Evolutionary conservation across 2,888 invertebrate species (phyloP).

Genomic region (Meliscaeva auricollis): DNA sequence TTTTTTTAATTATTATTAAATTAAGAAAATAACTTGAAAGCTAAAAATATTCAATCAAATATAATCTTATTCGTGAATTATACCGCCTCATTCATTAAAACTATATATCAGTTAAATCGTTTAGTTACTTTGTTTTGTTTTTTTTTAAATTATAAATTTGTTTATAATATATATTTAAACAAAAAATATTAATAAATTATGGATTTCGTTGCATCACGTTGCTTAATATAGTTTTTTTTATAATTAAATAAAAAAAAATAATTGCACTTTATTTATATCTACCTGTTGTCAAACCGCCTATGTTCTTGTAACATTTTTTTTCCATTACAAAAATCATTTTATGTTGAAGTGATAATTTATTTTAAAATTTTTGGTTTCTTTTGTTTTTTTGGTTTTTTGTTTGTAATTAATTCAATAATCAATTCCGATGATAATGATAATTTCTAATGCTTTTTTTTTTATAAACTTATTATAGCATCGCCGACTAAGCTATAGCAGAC

Average conservation of each 20-base stretch:
- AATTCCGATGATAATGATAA: not conserved
- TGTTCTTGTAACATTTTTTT: conserved; percentile 34
- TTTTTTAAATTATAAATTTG: not conserved
- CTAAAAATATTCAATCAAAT: conserved; percentile 37
- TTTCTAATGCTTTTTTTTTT: conserved; percentile 10
- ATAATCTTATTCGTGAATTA: not conserved
- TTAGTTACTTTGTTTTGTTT: not conserved
- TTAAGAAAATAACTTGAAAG: conserved; percentile 5
- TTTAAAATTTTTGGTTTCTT: conserved; percentile 38
- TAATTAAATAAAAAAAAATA: conserved; percentile 25
- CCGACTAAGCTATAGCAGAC: conserved; percentile 94
- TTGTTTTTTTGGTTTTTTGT: conserved; percentile 26
- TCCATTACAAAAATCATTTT: conserved; percentile 40
- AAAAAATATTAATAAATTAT: conserved; percentile 31
- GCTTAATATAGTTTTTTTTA: conserved; percentile 49
- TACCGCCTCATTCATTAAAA: conserved; percentile 13
- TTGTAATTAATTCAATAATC: conserved; percentile 14
- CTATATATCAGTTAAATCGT: conserved; percentile 11
- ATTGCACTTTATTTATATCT: conserved; percentile 56
- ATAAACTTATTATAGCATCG: conserved; percentile 89
- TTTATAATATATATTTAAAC: conserved; percentile 21
- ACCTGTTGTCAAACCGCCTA: conserved; percentile 37
- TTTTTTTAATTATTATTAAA: conserved; percentile 15
- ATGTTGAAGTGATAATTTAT: conserved; percentile 36
- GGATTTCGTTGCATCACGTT: conserved; percentile 62